Conservation (phyloP, 1,140 invertebrate species). For the Calycopis cecrops region DNA sequence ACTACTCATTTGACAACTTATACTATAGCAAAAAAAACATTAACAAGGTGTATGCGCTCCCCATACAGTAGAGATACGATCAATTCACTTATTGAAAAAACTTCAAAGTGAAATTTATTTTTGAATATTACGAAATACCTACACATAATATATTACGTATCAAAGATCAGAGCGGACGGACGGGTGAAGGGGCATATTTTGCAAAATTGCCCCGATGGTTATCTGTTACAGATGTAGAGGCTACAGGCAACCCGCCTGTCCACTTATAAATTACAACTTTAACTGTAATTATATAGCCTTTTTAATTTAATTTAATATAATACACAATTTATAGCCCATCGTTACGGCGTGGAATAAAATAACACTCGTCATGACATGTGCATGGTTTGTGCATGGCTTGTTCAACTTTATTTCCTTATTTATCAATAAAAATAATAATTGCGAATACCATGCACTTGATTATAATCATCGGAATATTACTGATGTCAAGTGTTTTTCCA, state of each 20-base stretch:
- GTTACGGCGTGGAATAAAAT: constrained; percentile 1
- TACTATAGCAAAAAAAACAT: no score
- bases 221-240: constrained; percentile 45
- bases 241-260: constrained; percentile 32
- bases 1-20: no score
- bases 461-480: background rate
- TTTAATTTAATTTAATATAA: constrained; percentile 39
- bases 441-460: background rate
- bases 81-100: background rate
- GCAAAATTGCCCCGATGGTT: constrained; percentile 54
- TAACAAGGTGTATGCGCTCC: constrained; percentile 13
- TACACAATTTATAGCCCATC: constrained; percentile 8
- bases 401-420: background rate
- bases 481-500: constrained; percentile 3
- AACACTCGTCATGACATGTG: background rate
- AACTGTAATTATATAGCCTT: constrained; percentile 42
- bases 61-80: constrained; percentile 30
- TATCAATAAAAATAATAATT: constrained; percentile 1
- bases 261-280: constrained; percentile 43
- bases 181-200: constrained; percentile 53
- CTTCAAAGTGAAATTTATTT: background rate
- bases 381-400: background rate
- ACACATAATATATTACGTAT: background rate
- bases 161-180: constrained; percentile 36
- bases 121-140: background rate